These are phyloP conservation scores for Callithrix jacchus DNA, from an alignment of 2,113 vertebrate genomes.

Conservation along the genomic window DNA sequence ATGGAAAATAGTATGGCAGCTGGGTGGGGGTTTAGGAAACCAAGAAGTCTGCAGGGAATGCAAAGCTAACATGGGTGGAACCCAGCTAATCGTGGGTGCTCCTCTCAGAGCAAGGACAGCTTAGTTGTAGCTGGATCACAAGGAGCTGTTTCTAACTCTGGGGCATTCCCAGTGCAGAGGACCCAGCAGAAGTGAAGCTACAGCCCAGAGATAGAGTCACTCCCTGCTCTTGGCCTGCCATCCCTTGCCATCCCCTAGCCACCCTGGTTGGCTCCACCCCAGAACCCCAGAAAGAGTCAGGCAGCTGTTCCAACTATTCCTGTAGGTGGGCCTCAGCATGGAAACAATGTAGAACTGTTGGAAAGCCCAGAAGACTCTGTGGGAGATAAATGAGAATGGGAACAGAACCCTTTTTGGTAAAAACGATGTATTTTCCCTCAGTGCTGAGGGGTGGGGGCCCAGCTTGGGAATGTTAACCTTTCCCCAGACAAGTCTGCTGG, in stretches of 20 bases:
- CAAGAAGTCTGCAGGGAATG: background rate
- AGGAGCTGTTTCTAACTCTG: slow-evolving; percentile 16
- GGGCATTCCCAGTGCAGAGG: background rate
- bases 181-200: background rate
- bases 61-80: background rate
- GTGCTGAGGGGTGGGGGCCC: slow-evolving; percentile 44
- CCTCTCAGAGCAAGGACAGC: background rate
- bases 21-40: background rate
- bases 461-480: slow-evolving; percentile 75
- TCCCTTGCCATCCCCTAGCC: background rate
- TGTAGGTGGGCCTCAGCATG: slow-evolving; percentile 85
- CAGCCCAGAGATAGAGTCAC: background rate
- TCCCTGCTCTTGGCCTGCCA: background rate
- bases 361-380: slow-evolving; percentile 71
- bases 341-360: slow-evolving; percentile 81
- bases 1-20: background rate
- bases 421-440: slow-evolving; percentile 75
- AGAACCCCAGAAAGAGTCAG: slow-evolving; percentile 61
- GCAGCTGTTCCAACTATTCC: slow-evolving; percentile 80
- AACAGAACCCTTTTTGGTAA: slow-evolving; percentile 78
- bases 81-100: background rate
- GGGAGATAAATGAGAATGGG: slow-evolving; percentile 76
- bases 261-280: slow-evolving; percentile 10
- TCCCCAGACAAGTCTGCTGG: background rate
- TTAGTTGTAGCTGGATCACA: slow-evolving; percentile 19